phyloP scores from a whole-genome alignment of 2,113 vertebrate species.

The Aramus guarauna region DNA sequence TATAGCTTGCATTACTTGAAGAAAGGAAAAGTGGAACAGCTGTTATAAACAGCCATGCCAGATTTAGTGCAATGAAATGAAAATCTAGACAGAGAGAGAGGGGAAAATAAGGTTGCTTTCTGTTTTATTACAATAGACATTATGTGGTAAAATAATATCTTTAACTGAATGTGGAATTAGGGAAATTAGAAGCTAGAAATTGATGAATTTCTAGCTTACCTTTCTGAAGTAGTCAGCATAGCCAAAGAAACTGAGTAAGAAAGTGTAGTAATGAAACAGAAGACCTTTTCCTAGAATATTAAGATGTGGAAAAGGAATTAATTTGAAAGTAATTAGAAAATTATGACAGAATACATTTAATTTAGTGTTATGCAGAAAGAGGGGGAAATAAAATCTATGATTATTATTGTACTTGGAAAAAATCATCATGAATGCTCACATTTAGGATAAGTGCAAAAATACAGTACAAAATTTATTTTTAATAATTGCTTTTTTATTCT shows the following conservation, averaged over 20 bases:
- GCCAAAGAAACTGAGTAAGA: background rate
- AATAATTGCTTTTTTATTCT: background rate
- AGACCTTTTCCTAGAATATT: background rate
- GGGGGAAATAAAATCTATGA: fast-evolving
- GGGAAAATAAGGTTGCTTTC: background rate
- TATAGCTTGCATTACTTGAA: slow-evolving; percentile 35
- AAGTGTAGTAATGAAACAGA: background rate
- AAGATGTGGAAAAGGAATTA: background rate
- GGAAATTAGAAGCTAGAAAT: background rate
- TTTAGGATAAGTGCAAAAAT: background rate
- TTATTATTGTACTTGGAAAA: background rate
- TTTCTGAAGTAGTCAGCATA: background rate
- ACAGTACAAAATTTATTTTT: background rate
- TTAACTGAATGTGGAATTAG: background rate
- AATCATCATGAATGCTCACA: background rate
- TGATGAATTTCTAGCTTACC: background rate
- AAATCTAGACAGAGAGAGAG: background rate
- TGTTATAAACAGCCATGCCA: slow-evolving; percentile 42
- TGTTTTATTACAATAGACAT: background rate
- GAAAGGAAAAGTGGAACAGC: slow-evolving; percentile 11
- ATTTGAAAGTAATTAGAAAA: background rate
- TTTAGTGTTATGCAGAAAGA: background rate
- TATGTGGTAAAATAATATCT: background rate
- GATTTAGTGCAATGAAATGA: slow-evolving; percentile 47
- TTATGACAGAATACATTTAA: background rate